Percentiles rank a stretch among this genome's conserved stretches.
Evolutionary conservation across 2,888 invertebrate species (phyloP).

Genomic region (Scrobipalpa costella): DNA sequence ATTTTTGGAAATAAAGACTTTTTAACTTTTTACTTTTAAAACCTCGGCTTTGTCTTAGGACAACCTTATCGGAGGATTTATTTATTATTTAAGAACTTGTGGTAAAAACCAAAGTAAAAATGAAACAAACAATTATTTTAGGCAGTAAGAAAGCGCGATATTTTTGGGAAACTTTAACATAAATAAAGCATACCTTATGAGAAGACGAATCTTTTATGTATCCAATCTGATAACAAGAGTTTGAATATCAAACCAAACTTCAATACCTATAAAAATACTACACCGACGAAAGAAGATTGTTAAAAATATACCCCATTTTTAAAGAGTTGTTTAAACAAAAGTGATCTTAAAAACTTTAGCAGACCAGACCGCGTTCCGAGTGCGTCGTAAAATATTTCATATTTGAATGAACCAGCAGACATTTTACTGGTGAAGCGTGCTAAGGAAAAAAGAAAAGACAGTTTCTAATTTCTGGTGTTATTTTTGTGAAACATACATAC

Average conservation of each 20-base stretch:
- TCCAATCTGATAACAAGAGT: neutral
- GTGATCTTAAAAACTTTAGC: slow-evolving; percentile 19
- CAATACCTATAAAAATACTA: neutral
- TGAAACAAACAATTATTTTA: no score
- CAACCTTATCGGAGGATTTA: no score
- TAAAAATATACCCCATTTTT: slow-evolving; percentile 7
- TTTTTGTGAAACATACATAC: no score
- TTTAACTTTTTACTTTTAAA: no score
- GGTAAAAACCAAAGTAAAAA: no score
- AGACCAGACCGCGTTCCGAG: slow-evolving; percentile 16
- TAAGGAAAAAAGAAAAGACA: neutral
- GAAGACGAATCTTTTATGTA: no score
- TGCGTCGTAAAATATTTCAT: slow-evolving; percentile 32
- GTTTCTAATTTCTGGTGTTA: neutral
- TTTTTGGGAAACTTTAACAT: no score
- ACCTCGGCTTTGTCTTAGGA: no score
- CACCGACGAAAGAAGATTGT: neutral
- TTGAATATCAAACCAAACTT: neutral
- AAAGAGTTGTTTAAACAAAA: slow-evolving; percentile 1
- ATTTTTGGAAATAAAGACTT: no score
- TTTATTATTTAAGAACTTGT: no score
- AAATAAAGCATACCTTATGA: no score
- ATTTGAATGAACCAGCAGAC: slow-evolving; percentile 28
- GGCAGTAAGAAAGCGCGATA: no score
- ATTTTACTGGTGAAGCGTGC: slow-evolving; percentile 26